Percentiles rank a stretch among this genome's conserved stretches.
Evolutionary conservation across 2,888 invertebrate genomes (phyloP).

Genomic region (Drosophila mercatorum): DNA sequence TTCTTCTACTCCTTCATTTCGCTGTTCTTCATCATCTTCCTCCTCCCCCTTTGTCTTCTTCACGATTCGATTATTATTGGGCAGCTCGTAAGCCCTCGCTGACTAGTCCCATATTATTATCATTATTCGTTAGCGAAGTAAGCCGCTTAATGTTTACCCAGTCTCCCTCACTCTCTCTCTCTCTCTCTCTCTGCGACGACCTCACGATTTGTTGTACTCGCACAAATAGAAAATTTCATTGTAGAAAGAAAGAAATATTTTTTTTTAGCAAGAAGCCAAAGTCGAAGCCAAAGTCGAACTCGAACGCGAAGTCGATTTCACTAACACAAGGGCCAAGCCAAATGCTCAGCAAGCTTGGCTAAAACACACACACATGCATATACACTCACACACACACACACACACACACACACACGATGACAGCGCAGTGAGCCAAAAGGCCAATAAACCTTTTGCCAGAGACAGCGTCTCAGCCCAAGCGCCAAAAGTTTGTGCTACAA

Average conservation of each 20-base stretch:
- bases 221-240: conserved; percentile 72
- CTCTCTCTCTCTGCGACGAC: conserved; percentile 2
- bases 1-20: neutral
- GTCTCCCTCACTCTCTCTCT: neutral
- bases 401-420: conserved; percentile 33
- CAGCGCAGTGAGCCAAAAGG: conserved; percentile 66
- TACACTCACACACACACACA: conserved; percentile 50
- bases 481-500: conserved; percentile 56
- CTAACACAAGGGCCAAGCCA: conserved; percentile 60
- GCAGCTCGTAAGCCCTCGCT: conserved; percentile 31
- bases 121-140: conserved; percentile 40
- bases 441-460: conserved; percentile 71
- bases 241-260: conserved; percentile 54
- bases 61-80: conserved; percentile 65
- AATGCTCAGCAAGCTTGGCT: conserved; percentile 52
- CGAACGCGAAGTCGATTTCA: conserved; percentile 53
- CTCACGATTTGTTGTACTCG: conserved; percentile 49
- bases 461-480: conserved; percentile 32
- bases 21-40: neutral
- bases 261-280: conserved; percentile 70
- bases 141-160: conserved; percentile 53
- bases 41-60: neutral
- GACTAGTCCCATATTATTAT: conserved; percentile 36
- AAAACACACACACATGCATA: conserved; percentile 62
- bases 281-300: conserved; percentile 39